These are phyloP conservation scores for Cheilosia pagana DNA, from an alignment of 2,888 invertebrate genomes.

Conservation along the genomic window DNA sequence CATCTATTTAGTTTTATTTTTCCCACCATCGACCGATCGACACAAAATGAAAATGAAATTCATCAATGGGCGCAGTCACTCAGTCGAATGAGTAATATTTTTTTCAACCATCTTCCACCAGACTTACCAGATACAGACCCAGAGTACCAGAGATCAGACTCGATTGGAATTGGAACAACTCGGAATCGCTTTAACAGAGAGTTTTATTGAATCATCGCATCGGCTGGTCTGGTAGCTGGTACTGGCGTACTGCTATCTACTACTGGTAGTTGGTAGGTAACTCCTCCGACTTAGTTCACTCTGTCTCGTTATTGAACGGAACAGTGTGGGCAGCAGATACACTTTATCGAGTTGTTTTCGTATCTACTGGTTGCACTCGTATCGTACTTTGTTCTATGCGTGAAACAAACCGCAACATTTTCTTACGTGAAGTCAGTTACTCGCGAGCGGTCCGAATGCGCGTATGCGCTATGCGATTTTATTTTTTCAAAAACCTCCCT, in stretches of 20 bases:
- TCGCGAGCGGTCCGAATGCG: constrained; percentile 72
- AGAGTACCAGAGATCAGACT: not conserved
- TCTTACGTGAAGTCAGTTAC: constrained; percentile 67
- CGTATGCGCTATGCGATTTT: constrained; percentile 63
- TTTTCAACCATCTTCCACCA: not conserved
- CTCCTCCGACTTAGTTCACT: constrained; percentile 32
- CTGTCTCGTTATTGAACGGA: constrained; percentile 29
- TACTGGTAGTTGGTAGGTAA: constrained; percentile 8
- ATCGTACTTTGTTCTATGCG: constrained; percentile 40
- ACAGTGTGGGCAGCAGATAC: constrained; percentile 55
- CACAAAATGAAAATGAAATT: constrained; percentile 51
- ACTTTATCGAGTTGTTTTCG: constrained; percentile 58
- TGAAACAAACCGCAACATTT: constrained; percentile 47
- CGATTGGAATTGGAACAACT: constrained; percentile 41
- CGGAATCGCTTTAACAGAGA: constrained; percentile 27
- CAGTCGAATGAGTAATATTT: constrained; percentile 14
- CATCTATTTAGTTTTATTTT: constrained; percentile 35
- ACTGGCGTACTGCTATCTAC: too few relatives aligned
- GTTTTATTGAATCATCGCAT: constrained; percentile 26
- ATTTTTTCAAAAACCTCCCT: constrained; percentile 19
- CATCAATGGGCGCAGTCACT: constrained; percentile 12
- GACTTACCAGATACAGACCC: too few relatives aligned
- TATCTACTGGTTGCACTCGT: constrained; percentile 24
- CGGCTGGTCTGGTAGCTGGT: too few relatives aligned
- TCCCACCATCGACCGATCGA: constrained; percentile 16